These are phyloP conservation scores for Ceratoteleas bidentatus DNA, from an alignment of 1,140 invertebrate genomes.

Conservation along the genomic window DNA sequence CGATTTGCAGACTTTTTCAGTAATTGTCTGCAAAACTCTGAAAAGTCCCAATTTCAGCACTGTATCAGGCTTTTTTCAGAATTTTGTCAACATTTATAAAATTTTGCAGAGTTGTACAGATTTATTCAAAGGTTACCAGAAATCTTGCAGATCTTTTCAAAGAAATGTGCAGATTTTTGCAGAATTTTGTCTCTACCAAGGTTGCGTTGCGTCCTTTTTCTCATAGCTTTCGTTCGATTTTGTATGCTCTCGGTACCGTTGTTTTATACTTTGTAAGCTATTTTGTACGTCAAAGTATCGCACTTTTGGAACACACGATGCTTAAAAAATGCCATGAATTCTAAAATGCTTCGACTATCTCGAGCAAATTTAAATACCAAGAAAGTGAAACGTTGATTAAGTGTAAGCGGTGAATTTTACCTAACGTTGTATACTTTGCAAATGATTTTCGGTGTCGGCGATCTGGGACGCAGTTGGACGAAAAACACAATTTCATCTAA, in stretches of 20 bases:
- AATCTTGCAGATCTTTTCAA: too few relatives aligned
- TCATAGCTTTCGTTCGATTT: background rate
- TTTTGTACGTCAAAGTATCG: slow-evolving; percentile 10
- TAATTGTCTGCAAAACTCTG: too few relatives aligned
- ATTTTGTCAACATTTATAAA: too few relatives aligned
- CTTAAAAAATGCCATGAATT: slow-evolving; percentile 16
- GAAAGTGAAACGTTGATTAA: slow-evolving; percentile 29
- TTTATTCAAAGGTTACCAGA: too few relatives aligned
- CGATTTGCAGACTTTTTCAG: too few relatives aligned
- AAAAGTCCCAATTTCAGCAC: too few relatives aligned
- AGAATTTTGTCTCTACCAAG: too few relatives aligned
- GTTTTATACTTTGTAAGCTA: background rate
- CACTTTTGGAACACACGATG: slow-evolving; percentile 14
- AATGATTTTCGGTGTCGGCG: slow-evolving; percentile 17
- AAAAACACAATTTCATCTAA: too few relatives aligned
- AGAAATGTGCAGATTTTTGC: too few relatives aligned
- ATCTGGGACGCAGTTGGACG: background rate
- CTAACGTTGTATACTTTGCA: slow-evolving; percentile 15
- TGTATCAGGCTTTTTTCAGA: too few relatives aligned
- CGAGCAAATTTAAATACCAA: slow-evolving; percentile 20
- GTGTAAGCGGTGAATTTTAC: slow-evolving; percentile 20
- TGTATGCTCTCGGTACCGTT: background rate
- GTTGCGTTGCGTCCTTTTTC: background rate
- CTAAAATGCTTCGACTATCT: slow-evolving; percentile 18
- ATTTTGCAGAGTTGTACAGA: too few relatives aligned